A percentile compares a stretch with the other conserved stretches of the same genome.
These are phyloP conservation scores for Spodoptera litura DNA, from an alignment of 1,140 invertebrate species.

Conservation along the genomic window DNA sequence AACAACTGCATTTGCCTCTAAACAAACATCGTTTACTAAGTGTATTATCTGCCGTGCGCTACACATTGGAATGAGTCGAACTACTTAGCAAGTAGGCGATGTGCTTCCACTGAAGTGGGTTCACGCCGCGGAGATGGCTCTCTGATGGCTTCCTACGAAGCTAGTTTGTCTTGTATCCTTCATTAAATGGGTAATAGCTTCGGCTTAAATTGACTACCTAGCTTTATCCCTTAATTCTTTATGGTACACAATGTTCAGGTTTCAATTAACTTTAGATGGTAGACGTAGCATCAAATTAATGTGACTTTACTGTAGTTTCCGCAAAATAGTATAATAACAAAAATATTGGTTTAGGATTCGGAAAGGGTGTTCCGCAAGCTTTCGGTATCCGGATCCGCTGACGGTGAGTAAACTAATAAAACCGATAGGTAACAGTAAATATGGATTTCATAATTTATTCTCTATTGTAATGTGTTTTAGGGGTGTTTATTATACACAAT, in stretches of 20 bases:
- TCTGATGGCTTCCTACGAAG: constrained; percentile 61
- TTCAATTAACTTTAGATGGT: constrained; percentile 57
- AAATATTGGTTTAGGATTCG: constrained; percentile 22
- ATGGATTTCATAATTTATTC: neutral
- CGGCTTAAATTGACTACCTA: constrained; percentile 53
- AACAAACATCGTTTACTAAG: constrained; percentile 64
- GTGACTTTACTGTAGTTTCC: constrained; percentile 27
- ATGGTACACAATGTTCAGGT: constrained; percentile 42
- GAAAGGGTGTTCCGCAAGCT: constrained; percentile 17
- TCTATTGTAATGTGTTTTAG: neutral
- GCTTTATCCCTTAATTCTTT: constrained; percentile 48
- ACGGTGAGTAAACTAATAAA: constrained; percentile 6
- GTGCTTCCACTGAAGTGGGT: constrained; percentile 61
- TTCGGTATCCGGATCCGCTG: constrained; percentile 24
- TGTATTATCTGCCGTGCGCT: constrained; percentile 64
- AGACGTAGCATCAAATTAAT: constrained; percentile 1
- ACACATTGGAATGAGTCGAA: constrained; percentile 63
- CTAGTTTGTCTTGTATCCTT: constrained; percentile 66
- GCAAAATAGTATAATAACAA: constrained; percentile 8
- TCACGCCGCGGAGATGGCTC: constrained; percentile 60
- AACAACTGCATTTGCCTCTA: constrained; percentile 67
- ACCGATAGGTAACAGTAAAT: neutral
- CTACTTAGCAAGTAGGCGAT: constrained; percentile 63
- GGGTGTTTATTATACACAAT: too few species aligned
- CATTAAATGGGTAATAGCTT: constrained; percentile 59